Evolutionary conservation across 2,797 vertebrate species (phyloP), one percentile per base, ranked within the genome.

Genomic region (Leuciscus waleckii): DNA sequence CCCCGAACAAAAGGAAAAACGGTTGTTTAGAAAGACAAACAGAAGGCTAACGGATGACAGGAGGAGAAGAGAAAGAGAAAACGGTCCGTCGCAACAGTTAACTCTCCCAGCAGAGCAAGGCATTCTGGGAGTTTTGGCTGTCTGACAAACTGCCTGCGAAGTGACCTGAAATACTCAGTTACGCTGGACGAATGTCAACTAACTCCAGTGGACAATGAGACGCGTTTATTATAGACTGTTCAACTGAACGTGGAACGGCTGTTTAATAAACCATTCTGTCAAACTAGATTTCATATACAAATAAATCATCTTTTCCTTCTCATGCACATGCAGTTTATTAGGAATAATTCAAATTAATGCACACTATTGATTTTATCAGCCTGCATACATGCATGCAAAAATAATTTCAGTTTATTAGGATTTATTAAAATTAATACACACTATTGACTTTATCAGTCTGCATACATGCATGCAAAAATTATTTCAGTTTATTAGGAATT

Each of bases 111-210:
- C 89, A 84, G 83, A 86, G 77, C 90, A 90, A 91, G 69, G 93
- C 89, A 92, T 92, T 92, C 92, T 93, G 94, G 93, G 94, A 92
- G 90, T 89, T 90, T 91, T 93, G 91, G 91, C 91, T 89, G 84
- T 87, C 83, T 90, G 90, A 91, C 88, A 91, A 91, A 90, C 85
- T 89, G 91, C 88, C 88, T 93, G 90, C 91, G 89, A 90, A 61
- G 70, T 82, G 76, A 83, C 76, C 79, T 71, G 79, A 83, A 67
- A 79, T 85, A 78, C 79, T 82, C 29, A 39, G 73, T 80, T 77
- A 49, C 68, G 51, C 56, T 70, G 76, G 75, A 69, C 81, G 61
- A 58, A 29, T 75, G 85, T 76, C 82, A 79, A 14, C 81, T 37
- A 56, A 68, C 46, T 65, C 58, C 19, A 68, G 26, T 21, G 21